Evolutionary conservation across 2,888 invertebrate genomes (phyloP), one percentile per base, ranked within the genome.

Genomic region (Tanypteryx hageni): DNA sequence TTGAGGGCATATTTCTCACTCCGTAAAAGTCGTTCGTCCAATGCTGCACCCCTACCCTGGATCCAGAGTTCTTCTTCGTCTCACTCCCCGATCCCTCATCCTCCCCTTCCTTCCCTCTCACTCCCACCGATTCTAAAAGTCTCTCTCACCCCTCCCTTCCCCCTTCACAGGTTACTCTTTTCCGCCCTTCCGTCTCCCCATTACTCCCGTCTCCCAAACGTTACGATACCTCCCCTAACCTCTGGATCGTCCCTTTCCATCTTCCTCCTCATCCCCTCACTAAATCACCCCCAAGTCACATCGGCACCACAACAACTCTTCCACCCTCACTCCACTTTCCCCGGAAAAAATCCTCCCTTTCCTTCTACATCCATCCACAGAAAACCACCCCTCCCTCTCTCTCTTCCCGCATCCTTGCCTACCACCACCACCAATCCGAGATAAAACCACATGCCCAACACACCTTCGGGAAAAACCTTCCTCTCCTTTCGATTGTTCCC

Each of bases 1-100:
- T 44, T 61, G 64, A 44, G 57, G 85, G 85, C 64, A 89, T 64
- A 76, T 76, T 76, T 27, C 27, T 22, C 76, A 76, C 27, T 76
- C 89, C 44, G 89, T 64, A n/a, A 83, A 57, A 57, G 56, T 44
- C 83, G 57, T 83, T 57, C 14, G 83, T 57, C 56, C 57, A 83
- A 83, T n/a, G 57, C 31, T 44, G n/a, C 64, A 16, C 44, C 82
- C 44, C 9, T 82, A 31, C 82, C 83, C 83, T 44, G 7, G 44
- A 44, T 44, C 44, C 44, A 44, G 44, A 5, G 44, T 44, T 44
- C 44, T 44, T 44, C 44, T 44, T 1, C 44, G 44, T 44, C 44
- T 11, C 64, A 27, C 27, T 61, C 86, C 31, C 61, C 64, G 27
- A 89, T 18, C 14, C 64, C 59, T 13, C 85, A 58, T 0, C 27